Evolutionary conservation across 2,888 invertebrate genomes (phyloP), one percentile per base, ranked within the genome.

Genomic region (Nycteola revayana): DNA sequence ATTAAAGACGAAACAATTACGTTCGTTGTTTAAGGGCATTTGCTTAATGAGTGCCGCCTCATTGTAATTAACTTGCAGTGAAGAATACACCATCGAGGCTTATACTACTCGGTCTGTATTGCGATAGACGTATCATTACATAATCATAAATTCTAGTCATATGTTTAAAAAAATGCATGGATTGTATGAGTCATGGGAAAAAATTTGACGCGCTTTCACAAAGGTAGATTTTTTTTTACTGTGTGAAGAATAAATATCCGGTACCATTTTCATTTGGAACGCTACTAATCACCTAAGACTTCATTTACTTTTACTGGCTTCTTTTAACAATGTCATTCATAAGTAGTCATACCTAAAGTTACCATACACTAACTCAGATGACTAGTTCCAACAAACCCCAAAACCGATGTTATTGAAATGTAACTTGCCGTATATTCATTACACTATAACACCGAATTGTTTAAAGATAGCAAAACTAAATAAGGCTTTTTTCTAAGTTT

Each of bases 1-100:
- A 67, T 64, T 58, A 62, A 62, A 65, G 44, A 50, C 53, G 43
- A 61, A 69, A 65, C 66, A 67, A 77, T 79, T 72, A 71, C 50
- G 67, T 70, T 65, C 48, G 42, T 58, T 66, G 70, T 72, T 66
- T 63, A 56, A 66, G 48, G 42, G 58, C 42, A 56, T 57, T 53
- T 50, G 68, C 71, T 66, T 66, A 54, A 64, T 77, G 74, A 78
- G 70, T 66, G 62, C 65, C 48, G 42, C 56, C 55, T 66, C 61
- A 67, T 67, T 64, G 60, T 68, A 72, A 73, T 74, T 65, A 72
- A 60, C 49, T 55, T 50, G 52, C 59, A 40, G 43, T 56, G 49
- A 47, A 38, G 55, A 43, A 36, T 34, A 39, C 61, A 63, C 60
- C 60, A 53, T 65, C n/a, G 55, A 60, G 53, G 61, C 60, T 62